Evolutionary conservation across 2,888 invertebrate genomes (phyloP).

Genomic region (Campoplex capitator): DNA sequence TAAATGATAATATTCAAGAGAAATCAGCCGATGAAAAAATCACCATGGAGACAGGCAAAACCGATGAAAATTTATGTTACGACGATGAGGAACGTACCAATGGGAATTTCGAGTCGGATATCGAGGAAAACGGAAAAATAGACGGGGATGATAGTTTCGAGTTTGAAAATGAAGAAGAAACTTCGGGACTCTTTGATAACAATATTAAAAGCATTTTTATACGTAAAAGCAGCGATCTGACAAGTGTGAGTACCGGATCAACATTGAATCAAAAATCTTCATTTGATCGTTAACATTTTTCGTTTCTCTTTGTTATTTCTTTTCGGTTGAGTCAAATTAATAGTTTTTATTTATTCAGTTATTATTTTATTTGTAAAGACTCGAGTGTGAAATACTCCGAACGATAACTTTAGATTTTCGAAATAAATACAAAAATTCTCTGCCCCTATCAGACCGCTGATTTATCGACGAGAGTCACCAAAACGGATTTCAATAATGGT

Average conservation of each 20-base stretch:
- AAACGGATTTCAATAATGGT: background rate
- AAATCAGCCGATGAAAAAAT: background rate
- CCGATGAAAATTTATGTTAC: background rate
- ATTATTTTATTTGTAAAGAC: no score
- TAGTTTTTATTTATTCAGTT: no score
- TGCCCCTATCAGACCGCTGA: constrained; percentile 33
- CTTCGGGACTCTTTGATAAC: constrained; percentile 20
- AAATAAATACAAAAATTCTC: constrained; percentile 21
- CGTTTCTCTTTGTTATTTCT: background rate
- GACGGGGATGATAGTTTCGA: constrained; percentile 28
- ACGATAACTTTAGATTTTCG: no score
- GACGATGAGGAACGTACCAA: background rate
- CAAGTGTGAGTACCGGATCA: constrained; percentile 34
- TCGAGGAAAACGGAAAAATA: background rate
- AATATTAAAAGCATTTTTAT: constrained; percentile 57
- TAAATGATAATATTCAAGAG: background rate
- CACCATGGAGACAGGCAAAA: background rate
- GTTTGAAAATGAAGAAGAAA: constrained; percentile 39
- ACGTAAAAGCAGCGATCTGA: constrained; percentile 12
- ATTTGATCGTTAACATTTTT: background rate
- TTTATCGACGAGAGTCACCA: constrained; percentile 6
- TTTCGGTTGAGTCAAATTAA: background rate
- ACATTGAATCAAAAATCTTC: background rate
- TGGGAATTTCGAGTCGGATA: background rate
- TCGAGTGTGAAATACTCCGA: no score